phyloP scores from a whole-genome alignment of 2,797 vertebrate species.

The Coreius guichenoti region DNA sequence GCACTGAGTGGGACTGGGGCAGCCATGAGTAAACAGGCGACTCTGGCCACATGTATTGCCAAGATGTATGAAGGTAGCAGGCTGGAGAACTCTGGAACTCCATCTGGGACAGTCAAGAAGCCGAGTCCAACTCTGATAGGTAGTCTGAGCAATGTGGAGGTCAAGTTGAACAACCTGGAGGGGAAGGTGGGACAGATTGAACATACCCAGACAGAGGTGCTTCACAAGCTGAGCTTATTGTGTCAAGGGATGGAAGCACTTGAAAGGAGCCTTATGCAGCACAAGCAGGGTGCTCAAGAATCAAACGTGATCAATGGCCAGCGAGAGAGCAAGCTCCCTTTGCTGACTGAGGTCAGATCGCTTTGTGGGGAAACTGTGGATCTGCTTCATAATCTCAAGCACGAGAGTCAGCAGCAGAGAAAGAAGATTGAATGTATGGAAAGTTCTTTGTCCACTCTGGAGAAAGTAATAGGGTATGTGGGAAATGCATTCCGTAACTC shows the following conservation, averaged over 20 bases:
- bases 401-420: constrained; percentile 76
- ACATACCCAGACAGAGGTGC: constrained; percentile 78
- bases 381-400: constrained; percentile 74
- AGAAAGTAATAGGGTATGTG: constrained; percentile 80
- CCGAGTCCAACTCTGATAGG: constrained; percentile 61
- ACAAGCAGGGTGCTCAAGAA: constrained; percentile 55
- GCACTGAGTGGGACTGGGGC: constrained; percentile 3
- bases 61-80: constrained; percentile 80
- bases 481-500: constrained; percentile 83
- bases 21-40: constrained; percentile 69
- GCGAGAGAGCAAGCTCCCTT: constrained; percentile 31
- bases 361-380: constrained; percentile 78
- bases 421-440: constrained; percentile 82
- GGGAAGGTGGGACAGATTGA: constrained; percentile 83
- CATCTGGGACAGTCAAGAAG: constrained; percentile 60
- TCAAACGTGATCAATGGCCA: constrained; percentile 22
- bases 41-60: constrained; percentile 67
- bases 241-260: constrained; percentile 74
- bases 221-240: constrained; percentile 77
- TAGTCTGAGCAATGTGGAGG: constrained; percentile 76
- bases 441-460: constrained; percentile 77
- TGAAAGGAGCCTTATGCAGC: constrained; percentile 73
- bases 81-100: constrained; percentile 63
- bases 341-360: constrained; percentile 60
- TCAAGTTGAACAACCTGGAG: constrained; percentile 78